phyloP scores from a whole-genome alignment of 2,888 invertebrate genomes.

The Platycheirus albimanus region DNA sequence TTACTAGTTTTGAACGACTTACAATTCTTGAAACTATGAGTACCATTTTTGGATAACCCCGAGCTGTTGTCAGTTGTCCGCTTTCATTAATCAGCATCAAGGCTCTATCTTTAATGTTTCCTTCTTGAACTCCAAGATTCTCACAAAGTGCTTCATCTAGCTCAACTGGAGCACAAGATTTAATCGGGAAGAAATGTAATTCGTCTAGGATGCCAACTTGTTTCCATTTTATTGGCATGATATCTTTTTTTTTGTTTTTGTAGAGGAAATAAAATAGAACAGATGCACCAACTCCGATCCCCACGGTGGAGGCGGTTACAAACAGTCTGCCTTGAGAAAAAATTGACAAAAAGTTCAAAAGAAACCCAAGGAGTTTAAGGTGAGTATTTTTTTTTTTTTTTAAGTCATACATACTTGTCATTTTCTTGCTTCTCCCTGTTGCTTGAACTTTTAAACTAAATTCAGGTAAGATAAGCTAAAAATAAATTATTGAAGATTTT shows the following conservation, averaged over 20 bases:
- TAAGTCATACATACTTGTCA: slow-evolving; percentile 38
- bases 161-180: slow-evolving; percentile 79
- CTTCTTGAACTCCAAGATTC: slow-evolving; percentile 77
- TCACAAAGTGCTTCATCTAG: slow-evolving; percentile 76
- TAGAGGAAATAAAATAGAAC: slow-evolving; percentile 76
- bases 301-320: slow-evolving; percentile 73
- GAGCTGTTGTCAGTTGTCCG: slow-evolving; percentile 79
- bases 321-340: slow-evolving; percentile 5
- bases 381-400: background rate
- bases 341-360: slow-evolving; percentile 26
- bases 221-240: slow-evolving; percentile 80
- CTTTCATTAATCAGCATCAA: slow-evolving; percentile 79
- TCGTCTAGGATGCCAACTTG: slow-evolving; percentile 78
- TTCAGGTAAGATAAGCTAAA: no score
- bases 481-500: no score
- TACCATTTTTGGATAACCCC: slow-evolving; percentile 80
- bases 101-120: slow-evolving; percentile 77
- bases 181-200: slow-evolving; percentile 79
- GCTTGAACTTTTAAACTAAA: no score
- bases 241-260: slow-evolving; percentile 77
- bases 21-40: slow-evolving; percentile 76
- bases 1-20: slow-evolving; percentile 83
- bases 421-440: no score
- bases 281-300: slow-evolving; percentile 76
- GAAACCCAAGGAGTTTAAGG: background rate